Base-by-base conservation (phyloP, 2,888 invertebrate genomes). In the Coenonympha glycerion region DNA sequence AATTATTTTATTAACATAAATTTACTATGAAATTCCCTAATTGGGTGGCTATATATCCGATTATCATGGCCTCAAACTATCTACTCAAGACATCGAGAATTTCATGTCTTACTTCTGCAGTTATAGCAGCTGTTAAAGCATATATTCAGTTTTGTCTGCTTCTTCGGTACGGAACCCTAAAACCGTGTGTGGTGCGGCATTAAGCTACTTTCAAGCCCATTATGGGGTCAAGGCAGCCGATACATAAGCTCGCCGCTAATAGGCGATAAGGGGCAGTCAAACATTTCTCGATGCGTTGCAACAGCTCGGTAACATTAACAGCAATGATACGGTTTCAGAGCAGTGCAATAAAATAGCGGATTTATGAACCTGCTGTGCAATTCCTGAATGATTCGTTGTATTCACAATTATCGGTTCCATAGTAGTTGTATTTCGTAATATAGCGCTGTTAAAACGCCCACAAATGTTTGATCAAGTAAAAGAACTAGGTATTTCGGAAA, bases 261-360 rank as follows among this genome's bases (percentile, higher is more conserved):
- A 49, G 49, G 18, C 44, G 55, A 55, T 55, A 55, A 55, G 49
- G 40, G 49, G 26, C 34, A 15, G 49, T 53, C 49, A 49, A 50
- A 55, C 50, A 55, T 52, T 41, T 50, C 49, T 42, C 47, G 52
- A 5, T 21, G 46, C 41, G 24, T 49, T 49, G 46, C 52, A 49
- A 40, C 47, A 47, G 30, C 24, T 22, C 50, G 40, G 44, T 47
- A 55, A 47, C 47, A 50, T 53, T 53, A 47, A 53, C 41, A 55
- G 45, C 47, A 47, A 50, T 55, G 49, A 55, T 55, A 52, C 24
- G 42, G 24, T 46, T 50, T 33, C 31, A 24, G 53, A 47, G 44
- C 36, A 49, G 24, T 18, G 49, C 47, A 47, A 50, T 53, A 55
- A 55, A 50, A 40, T 45, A 45, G 42, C n/a, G 28, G 18, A 33